Evolutionary conservation across 2,888 invertebrate species (phyloP).

Genomic region (Zhuqinia jingwanae): DNA sequence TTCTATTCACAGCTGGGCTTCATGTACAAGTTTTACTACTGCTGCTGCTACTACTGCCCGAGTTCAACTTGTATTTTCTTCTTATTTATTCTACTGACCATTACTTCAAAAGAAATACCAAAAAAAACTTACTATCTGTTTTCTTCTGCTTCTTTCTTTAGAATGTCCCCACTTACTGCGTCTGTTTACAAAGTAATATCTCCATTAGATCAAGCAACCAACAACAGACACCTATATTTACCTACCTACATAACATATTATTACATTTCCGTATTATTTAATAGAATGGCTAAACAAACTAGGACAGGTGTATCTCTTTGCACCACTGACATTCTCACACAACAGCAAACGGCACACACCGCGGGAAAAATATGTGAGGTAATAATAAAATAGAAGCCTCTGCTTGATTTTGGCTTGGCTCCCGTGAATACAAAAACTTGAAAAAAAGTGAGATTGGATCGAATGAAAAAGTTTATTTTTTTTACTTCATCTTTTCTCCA

Average conservation of each 20-base stretch:
- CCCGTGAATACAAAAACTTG: conserved; percentile 27
- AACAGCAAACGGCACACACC: background rate
- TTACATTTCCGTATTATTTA: too few relatives aligned
- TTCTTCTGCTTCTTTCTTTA: background rate
- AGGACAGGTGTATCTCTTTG: conserved; percentile 68
- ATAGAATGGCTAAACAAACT: conserved; percentile 31
- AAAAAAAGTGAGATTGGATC: conserved; percentile 6
- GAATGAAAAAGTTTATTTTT: conserved; percentile 49
- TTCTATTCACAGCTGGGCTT: conserved; percentile 51
- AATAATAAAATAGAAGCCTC: conserved; percentile 38
- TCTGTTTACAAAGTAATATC: conserved; percentile 25
- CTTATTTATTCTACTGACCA: background rate
- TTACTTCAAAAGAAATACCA: conserved; percentile 46
- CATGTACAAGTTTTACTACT: too few relatives aligned
- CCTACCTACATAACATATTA: background rate
- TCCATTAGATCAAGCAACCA: conserved; percentile 39
- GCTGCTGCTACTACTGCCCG: conserved; percentile 50
- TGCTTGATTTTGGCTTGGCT: conserved; percentile 38
- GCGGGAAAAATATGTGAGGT: background rate
- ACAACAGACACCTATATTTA: background rate
- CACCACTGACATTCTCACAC: conserved; percentile 39
- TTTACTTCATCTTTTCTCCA: conserved; percentile 37
- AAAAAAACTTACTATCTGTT: conserved; percentile 46
- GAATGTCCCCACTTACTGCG: background rate
- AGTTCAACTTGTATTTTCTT: conserved; percentile 44